Percentiles rank a stretch among this genome's conserved stretches.
These are phyloP conservation scores for Hirtodrosophila cameraria DNA, from an alignment of 2,888 invertebrate species.

Conservation along the genomic window DNA sequence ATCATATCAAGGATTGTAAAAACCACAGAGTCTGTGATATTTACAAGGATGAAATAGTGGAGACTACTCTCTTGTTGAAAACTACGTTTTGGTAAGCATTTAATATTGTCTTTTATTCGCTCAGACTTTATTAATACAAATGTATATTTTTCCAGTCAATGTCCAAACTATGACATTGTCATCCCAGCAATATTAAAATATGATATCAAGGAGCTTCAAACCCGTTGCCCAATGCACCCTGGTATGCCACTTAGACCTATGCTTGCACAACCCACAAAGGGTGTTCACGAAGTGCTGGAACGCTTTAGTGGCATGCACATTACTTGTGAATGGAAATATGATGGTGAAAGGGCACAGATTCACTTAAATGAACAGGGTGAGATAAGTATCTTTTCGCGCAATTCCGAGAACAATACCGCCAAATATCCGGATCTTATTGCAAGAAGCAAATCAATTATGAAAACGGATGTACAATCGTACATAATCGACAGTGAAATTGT, in stretches of 20 bases:
- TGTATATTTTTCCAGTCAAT: constrained; percentile 88
- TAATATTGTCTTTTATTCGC: neutral
- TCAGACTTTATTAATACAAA: neutral
- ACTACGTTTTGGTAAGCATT: constrained; percentile 92
- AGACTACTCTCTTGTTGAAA: constrained; percentile 91
- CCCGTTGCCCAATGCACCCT: constrained; percentile 93
- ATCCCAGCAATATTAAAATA: constrained; percentile 91
- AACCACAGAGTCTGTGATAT: constrained; percentile 86
- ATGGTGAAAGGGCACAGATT: constrained; percentile 99
- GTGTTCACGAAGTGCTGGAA: constrained; percentile 93
- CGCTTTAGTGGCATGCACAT: constrained; percentile 93
- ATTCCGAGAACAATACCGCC: constrained; percentile 96
- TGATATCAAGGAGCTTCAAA: constrained; percentile 90
- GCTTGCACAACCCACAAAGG: constrained; percentile 99
- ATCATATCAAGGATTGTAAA: constrained; percentile 81
- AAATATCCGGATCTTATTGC: constrained; percentile 98
- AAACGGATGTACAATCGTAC: constrained; percentile 89
- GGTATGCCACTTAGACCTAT: constrained; percentile 98
- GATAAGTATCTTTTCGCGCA: constrained; percentile 95
- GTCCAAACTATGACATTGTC: constrained; percentile 96
- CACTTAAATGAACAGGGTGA: constrained; percentile 88
- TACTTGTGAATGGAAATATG: constrained; percentile 99
- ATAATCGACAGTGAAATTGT: constrained; percentile 98
- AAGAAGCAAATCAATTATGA: constrained; percentile 87
- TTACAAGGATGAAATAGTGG: constrained; percentile 87